These are phyloP conservation scores for Glaucopsyche alexis DNA, from an alignment of 2,888 invertebrate genomes.

Conservation along the genomic window DNA sequence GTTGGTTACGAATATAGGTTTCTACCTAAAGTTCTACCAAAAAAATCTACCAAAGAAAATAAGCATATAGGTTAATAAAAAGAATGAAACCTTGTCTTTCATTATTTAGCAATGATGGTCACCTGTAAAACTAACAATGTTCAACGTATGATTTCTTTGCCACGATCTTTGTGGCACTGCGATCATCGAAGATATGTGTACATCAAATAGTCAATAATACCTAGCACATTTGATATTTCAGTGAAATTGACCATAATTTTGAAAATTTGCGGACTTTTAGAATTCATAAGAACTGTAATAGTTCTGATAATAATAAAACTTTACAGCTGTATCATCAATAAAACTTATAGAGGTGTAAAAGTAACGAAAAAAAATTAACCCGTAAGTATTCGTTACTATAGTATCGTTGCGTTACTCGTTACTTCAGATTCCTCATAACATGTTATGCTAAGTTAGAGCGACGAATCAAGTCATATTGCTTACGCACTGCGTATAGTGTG, in stretches of 20 bases:
- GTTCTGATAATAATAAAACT: neutral
- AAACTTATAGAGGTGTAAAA: no score
- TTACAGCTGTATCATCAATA: neutral
- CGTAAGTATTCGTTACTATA: no score
- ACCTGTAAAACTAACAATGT: neutral
- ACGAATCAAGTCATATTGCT: no score
- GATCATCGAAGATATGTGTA: neutral
- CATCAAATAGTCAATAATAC: conserved; percentile 2
- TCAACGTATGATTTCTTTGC: neutral
- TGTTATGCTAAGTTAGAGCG: no score
- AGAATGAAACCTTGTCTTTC: neutral
- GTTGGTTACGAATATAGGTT: no score
- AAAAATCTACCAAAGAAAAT: no score
- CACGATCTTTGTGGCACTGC: neutral
- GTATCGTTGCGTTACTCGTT: no score
- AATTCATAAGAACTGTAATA: neutral
- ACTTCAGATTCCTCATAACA: no score
- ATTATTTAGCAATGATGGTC: neutral
- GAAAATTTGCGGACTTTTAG: neutral
- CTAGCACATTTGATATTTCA: neutral
- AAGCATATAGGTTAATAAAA: no score
- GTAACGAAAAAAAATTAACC: no score
- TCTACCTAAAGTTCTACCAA: no score
- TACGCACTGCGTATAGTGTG: no score
- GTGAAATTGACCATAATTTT: neutral